Percentiles rank a stretch among this genome's conserved stretches.
phyloP scores from a whole-genome alignment of 2,888 invertebrate genomes.

The Diabrotica balteata region DNA sequence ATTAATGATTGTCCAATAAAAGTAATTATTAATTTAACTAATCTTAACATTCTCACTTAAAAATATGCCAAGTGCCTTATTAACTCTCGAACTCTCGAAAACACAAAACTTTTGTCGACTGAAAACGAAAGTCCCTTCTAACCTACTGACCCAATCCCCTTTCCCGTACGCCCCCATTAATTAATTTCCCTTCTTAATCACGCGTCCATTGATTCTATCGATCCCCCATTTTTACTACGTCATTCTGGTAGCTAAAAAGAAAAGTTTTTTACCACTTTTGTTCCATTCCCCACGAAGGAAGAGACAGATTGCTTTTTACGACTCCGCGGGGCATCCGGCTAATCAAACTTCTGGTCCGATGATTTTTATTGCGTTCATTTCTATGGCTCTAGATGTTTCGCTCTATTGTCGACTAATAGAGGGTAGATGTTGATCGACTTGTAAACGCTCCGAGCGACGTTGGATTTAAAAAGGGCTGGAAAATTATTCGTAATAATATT shows the following conservation, averaged over 20 bases:
- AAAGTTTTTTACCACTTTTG: conserved; percentile 13
- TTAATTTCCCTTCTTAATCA: background rate
- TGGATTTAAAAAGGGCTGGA: no score
- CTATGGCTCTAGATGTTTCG: conserved; percentile 7
- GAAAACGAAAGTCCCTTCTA: background rate
- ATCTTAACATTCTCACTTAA: no score
- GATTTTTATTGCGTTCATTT: conserved; percentile 21
- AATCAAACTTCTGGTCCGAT: conserved; percentile 27
- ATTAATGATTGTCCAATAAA: no score
- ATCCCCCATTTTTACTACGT: background rate
- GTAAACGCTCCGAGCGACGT: no score
- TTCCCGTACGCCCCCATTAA: background rate
- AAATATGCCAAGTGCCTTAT: no score
- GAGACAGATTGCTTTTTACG: conserved; percentile 28
- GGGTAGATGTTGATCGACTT: background rate
- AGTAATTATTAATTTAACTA: no score
- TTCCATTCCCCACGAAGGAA: background rate
- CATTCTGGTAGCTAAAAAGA: background rate
- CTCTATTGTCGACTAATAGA: conserved; percentile 12
- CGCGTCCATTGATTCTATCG: background rate
- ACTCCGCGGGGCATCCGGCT: conserved; percentile 18
- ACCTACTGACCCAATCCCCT: conserved; percentile 22
- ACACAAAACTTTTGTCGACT: no score
- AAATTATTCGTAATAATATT: no score
- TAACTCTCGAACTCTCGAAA: no score